Percentiles rank a stretch among this genome's conserved stretches.
These are phyloP conservation scores for Carollia perspicillata DNA, from an alignment of 2,113 vertebrate species.

Conservation along the genomic window DNA sequence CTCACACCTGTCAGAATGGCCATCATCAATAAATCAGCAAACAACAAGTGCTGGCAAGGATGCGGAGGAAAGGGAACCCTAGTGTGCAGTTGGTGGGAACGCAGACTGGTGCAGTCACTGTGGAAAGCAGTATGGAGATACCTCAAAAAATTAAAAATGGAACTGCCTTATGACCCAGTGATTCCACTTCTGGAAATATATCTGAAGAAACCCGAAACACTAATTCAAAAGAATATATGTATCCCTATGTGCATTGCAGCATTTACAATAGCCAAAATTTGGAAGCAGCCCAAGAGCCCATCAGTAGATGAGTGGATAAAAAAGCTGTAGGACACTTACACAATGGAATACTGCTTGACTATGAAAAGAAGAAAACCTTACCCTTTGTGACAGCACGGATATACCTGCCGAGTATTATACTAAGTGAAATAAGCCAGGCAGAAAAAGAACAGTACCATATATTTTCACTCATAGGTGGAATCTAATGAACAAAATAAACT, in stretches of 20 bases:
- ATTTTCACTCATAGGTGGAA: background rate
- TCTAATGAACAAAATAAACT: background rate
- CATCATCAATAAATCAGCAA: background rate
- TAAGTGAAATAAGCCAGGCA: background rate
- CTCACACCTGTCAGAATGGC: background rate
- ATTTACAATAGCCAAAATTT: background rate
- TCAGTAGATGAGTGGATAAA: background rate
- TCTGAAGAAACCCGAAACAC: background rate
- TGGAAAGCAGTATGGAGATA: background rate
- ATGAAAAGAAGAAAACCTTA: background rate
- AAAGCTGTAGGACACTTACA: background rate
- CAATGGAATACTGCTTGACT: background rate
- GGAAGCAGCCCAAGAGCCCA: background rate
- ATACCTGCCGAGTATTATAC: background rate
- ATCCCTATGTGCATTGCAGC: background rate
- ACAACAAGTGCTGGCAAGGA: background rate
- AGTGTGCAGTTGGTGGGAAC: background rate
- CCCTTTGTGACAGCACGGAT: background rate
- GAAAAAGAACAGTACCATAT: no score
- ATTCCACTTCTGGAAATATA: background rate
- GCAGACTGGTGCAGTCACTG: background rate
- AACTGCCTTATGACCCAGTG: background rate
- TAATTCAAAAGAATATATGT: background rate
- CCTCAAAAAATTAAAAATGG: background rate
- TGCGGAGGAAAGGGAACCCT: background rate